Evolutionary conservation across 2,797 vertebrate species (phyloP).

Genomic region (Columba guinea): DNA sequence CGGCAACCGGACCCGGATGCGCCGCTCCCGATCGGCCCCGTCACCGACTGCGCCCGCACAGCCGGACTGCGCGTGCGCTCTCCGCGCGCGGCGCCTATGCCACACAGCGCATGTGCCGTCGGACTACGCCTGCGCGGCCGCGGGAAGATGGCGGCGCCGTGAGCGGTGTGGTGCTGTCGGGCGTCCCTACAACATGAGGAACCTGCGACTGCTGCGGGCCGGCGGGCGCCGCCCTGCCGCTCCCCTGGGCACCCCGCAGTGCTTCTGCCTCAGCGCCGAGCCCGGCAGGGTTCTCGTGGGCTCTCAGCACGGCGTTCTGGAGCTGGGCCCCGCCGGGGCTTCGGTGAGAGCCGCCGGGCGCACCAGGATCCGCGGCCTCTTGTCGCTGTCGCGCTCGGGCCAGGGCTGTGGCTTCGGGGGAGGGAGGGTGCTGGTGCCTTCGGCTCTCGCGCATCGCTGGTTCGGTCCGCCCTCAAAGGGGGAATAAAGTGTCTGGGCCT

Average conservation of each 20-base stretch:
- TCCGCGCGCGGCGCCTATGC: too few relatives aligned
- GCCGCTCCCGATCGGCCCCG: too few relatives aligned
- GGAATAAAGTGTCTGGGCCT: too few relatives aligned
- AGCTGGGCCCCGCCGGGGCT: conserved; percentile 77
- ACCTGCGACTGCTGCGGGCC: conserved; percentile 84
- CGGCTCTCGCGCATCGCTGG: not conserved
- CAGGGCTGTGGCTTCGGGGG: not conserved
- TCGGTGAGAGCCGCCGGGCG: conserved; percentile 76
- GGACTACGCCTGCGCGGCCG: not conserved
- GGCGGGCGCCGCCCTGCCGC: conserved; percentile 59
- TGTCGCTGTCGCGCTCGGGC: not conserved
- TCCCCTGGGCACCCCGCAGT: conserved; percentile 79
- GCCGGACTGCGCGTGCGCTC: not conserved
- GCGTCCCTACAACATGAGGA: conserved; percentile 80
- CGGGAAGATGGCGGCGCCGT: not conserved
- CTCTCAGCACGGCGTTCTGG: conserved; percentile 81
- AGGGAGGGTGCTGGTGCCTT: not conserved
- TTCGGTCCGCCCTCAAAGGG: too few relatives aligned
- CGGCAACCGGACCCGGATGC: too few relatives aligned
- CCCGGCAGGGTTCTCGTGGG: conserved; percentile 80
- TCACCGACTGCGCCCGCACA: too few relatives aligned
- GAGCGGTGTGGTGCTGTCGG: accelerated
- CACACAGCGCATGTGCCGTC: not conserved
- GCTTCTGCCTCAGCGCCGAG: conserved; percentile 79
- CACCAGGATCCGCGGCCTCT: not conserved